These are phyloP conservation scores for Bradypus variegatus DNA, from an alignment of 2,797 vertebrate genomes.

Conservation along the genomic window DNA sequence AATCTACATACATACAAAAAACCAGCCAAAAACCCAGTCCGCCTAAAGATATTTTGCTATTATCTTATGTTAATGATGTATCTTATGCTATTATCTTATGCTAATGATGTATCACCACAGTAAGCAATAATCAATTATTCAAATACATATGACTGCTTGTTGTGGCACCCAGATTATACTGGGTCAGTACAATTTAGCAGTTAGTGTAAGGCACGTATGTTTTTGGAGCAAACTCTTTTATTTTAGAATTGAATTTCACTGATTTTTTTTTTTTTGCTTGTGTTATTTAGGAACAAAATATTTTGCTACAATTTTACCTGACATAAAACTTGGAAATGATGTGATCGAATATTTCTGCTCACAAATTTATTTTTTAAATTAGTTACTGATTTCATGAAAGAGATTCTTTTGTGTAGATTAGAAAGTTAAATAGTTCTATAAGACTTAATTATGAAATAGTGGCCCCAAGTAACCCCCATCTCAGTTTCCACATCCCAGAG, in stretches of 20 bases:
- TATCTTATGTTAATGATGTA: too few species aligned
- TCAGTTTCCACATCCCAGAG: not conserved
- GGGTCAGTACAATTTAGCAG: constrained; percentile 30
- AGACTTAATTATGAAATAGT: not conserved
- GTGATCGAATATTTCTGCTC: not conserved
- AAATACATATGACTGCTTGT: constrained; percentile 58
- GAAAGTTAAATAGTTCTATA: not conserved
- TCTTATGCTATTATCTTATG: constrained; percentile 50
- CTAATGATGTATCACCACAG: constrained; percentile 50
- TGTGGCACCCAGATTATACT: constrained; percentile 31
- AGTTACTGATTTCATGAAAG: not conserved
- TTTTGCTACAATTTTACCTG: not conserved
- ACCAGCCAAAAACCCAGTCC: constrained; percentile 37
- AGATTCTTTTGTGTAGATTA: not conserved
- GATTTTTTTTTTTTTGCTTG: not conserved
- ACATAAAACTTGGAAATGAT: constrained; percentile 14
- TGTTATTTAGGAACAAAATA: not conserved
- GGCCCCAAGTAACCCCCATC: not conserved
- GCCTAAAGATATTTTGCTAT: constrained; percentile 37
- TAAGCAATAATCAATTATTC: constrained; percentile 61
- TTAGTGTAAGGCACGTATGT: not conserved
- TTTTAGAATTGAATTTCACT: constrained; percentile 25
- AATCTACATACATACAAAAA: constrained; percentile 2
- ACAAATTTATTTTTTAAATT: not conserved
- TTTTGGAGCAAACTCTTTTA: constrained; percentile 24